Base-by-base conservation (phyloP, 1,140 invertebrate genomes). In the Hyposmocoma kahamanoa region DNA sequence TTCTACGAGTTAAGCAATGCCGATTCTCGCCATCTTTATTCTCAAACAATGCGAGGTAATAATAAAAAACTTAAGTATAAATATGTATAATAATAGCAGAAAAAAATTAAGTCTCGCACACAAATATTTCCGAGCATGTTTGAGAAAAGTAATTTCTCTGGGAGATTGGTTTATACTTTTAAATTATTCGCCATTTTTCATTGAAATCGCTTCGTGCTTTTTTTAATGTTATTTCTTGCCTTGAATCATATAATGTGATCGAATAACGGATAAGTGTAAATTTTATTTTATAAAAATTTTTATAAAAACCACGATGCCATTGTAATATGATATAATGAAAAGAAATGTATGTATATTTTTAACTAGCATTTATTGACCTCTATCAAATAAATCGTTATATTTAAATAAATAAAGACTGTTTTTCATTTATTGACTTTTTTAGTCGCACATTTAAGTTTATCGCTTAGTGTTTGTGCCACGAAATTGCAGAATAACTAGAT, bases 301-400 rank as follows among this genome's bases (percentile, higher is more conserved):
- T 73, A 67, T 68, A 62, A 44, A 61, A 53, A 56, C 63, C 54
- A 50, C 38, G 68, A 64, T 65, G 71, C 67, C 71, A 74, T 71
- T 61, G 47, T 70, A 66, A 56, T 64, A 47, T 62, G 44, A 59
- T 64, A 54, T 53, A 42, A 55, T n/a, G 24, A 53, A 42, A 46
- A 53, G 46, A 38, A 45, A 48, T n/a, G n/a, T 67, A 63, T 66
- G 58, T 64, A 58, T 73, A 71, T 69, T 66, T 68, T 57, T 64
- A 69, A 64, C 48, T 69, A 58, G 70, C 70, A 71, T 76, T 76
- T 76, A n/a, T n/a, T n/a, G n/a, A 72, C 59, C 52, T 61, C 55
- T 45, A 56, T 56, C 54, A 72, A n/a, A 69, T 72, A 68, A 68
- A 71, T 61, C 59, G 65, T 66, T 73, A 68, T 72, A 68, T 66